These are phyloP conservation scores for Drosophila colorata DNA, from an alignment of 2,888 invertebrate genomes.

Conservation along the genomic window DNA sequence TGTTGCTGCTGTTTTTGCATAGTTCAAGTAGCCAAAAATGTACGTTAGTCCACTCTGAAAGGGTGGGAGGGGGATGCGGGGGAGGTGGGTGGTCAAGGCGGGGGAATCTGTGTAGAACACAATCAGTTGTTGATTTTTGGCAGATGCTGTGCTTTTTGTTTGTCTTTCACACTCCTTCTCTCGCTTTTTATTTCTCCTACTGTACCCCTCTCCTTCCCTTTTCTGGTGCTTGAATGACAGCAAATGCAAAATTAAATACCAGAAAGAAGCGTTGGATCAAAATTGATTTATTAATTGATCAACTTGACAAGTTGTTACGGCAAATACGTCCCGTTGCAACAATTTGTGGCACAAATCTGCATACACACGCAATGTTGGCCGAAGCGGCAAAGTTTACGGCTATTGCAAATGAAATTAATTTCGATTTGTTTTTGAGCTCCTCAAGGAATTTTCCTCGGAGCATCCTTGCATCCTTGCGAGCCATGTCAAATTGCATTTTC, in stretches of 20 bases:
- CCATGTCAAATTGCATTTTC: slow-evolving; percentile 53
- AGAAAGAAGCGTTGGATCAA: slow-evolving; percentile 44
- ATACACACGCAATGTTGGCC: slow-evolving; percentile 17
- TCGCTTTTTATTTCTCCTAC: background rate
- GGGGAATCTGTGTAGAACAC: background rate
- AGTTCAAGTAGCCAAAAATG: slow-evolving; percentile 6
- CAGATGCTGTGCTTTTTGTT: slow-evolving; percentile 20
- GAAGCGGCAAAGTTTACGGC: background rate
- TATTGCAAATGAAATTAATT: slow-evolving; percentile 67
- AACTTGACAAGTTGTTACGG: slow-evolving; percentile 54
- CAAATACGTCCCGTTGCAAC: slow-evolving; percentile 31
- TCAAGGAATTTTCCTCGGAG: slow-evolving; percentile 54
- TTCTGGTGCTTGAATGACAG: slow-evolving; percentile 41
- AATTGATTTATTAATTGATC: slow-evolving; percentile 80
- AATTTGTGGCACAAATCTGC: background rate
- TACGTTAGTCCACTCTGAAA: background rate
- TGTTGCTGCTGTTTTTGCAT: slow-evolving; percentile 26
- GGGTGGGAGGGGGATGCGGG: background rate
- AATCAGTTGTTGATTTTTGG: slow-evolving; percentile 37
- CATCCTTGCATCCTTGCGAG: slow-evolving; percentile 19
- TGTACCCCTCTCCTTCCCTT: background rate
- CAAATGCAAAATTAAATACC: slow-evolving; percentile 59
- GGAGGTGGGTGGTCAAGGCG: background rate
- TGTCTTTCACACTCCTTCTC: background rate
- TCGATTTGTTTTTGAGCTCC: slow-evolving; percentile 66